Conservation (phyloP, 2,797 vertebrate species). For the Arnoldichthys spilopterus region DNA sequence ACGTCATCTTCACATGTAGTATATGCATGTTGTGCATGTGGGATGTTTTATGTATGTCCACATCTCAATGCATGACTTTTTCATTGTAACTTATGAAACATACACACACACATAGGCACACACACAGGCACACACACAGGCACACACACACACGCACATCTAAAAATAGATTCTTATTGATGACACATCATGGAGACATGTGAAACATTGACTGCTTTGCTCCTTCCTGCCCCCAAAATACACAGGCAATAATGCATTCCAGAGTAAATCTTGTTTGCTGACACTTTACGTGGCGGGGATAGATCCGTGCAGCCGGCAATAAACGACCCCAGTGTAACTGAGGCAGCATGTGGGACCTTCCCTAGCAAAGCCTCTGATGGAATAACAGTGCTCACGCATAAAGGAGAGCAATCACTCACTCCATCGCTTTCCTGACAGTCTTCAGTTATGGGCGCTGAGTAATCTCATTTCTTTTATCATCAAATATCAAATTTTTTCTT, state of each 20-base stretch:
- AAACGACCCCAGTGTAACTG: constrained; percentile 68
- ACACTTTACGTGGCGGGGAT: constrained; percentile 75
- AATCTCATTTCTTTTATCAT: constrained; percentile 84
- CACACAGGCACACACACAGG: not conserved
- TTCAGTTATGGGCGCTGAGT: constrained; percentile 80
- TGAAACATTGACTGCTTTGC: constrained; percentile 1
- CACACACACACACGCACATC: not conserved
- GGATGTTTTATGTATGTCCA: too few species aligned
- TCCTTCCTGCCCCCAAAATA: constrained; percentile 68
- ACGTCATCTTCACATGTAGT: too few species aligned
- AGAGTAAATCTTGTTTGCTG: constrained; percentile 80
- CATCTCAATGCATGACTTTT: too few species aligned
- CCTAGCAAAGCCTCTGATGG: constrained; percentile 73
- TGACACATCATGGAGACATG: not conserved
- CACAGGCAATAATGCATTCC: constrained; percentile 74
- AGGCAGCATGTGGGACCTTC: constrained; percentile 53
- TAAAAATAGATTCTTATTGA: constrained; percentile 4
- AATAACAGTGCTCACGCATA: constrained; percentile 80
- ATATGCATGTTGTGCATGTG: too few species aligned
- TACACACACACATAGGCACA: not conserved
- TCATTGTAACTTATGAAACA: not conserved
- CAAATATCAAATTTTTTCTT: constrained; percentile 78
- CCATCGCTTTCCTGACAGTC: constrained; percentile 79
- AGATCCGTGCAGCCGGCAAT: constrained; percentile 76
- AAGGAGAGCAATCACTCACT: constrained; percentile 81